Evolutionary conservation across 1,140 invertebrate species (phyloP).

Genomic region (Drosophila lini): DNA sequence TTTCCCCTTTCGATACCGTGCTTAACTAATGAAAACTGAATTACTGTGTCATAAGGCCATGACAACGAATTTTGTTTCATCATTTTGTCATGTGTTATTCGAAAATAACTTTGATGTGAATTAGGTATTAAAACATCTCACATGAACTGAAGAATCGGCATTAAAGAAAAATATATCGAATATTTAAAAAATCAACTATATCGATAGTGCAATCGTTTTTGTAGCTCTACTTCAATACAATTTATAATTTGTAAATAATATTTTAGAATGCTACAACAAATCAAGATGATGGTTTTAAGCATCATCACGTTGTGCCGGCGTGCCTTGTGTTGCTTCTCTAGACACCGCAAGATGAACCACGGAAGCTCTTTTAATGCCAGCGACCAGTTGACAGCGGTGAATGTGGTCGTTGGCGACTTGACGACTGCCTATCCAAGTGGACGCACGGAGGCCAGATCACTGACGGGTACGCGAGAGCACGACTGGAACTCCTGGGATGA

Average conservation of each 20-base stretch:
- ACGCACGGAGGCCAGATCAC: neutral
- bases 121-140: neutral
- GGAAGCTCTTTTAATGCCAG: conserved; percentile 18
- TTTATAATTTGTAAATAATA: conserved; percentile 26
- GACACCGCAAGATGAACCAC: conserved; percentile 72
- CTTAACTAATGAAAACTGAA: too few species aligned
- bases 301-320: conserved; percentile 74
- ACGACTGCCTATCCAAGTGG: conserved; percentile 9
- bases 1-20: too few species aligned
- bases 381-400: conserved; percentile 66
- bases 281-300: conserved; percentile 75
- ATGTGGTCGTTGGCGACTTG: conserved; percentile 60
- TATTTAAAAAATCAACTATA: neutral
- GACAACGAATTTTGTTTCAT: too few species aligned
- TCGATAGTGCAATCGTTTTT: neutral
- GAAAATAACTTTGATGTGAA: neutral
- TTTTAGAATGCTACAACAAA: conserved; percentile 68
- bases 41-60: too few species aligned
- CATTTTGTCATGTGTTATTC: too few species aligned
- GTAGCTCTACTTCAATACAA: neutral
- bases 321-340: conserved; percentile 80
- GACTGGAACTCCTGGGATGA: conserved; percentile 84
- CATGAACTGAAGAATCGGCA: neutral
- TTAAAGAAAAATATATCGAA: neutral
- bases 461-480: conserved; percentile 44